Evolutionary conservation across 2,797 vertebrate species (phyloP).

Genomic region (Poecilia velifera): DNA sequence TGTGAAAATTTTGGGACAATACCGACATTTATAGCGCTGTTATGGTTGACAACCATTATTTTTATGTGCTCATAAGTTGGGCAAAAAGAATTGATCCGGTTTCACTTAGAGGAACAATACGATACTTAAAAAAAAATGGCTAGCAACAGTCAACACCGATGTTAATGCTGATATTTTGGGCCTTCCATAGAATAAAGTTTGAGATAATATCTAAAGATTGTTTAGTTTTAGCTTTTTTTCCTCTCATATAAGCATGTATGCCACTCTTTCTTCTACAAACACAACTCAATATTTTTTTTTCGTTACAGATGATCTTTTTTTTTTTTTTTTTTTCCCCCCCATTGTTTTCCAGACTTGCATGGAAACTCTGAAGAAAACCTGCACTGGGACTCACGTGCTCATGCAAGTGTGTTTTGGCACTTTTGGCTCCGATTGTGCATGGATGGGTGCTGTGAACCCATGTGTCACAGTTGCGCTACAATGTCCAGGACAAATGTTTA

Average conservation of each 20-base stretch:
- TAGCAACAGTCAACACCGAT: neutral
- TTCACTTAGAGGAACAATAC: neutral
- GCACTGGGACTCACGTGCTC: neutral
- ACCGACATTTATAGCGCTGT: neutral
- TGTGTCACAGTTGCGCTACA: slow-evolving; percentile 65
- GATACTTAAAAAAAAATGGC: neutral
- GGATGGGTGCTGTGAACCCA: slow-evolving; percentile 70
- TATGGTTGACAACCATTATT: neutral
- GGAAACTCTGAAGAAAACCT: neutral
- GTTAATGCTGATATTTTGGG: neutral
- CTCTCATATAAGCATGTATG: neutral
- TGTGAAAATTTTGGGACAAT: neutral
- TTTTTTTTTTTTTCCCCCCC: neutral
- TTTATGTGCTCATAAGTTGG: neutral
- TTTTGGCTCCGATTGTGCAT: slow-evolving; percentile 40
- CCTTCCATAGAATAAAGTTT: neutral
- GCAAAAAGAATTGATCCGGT: no score
- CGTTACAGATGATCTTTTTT: no score
- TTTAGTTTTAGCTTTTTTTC: neutral
- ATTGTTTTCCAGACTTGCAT: neutral
- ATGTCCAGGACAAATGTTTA: slow-evolving; percentile 56
- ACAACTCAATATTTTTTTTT: neutral
- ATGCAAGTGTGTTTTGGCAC: slow-evolving; percentile 13
- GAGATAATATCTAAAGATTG: neutral
- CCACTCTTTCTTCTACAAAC: neutral